Evolutionary conservation across 2,888 invertebrate species (phyloP), one percentile per base, ranked within the genome.

Genomic region (Hypomecis punctinalis): DNA sequence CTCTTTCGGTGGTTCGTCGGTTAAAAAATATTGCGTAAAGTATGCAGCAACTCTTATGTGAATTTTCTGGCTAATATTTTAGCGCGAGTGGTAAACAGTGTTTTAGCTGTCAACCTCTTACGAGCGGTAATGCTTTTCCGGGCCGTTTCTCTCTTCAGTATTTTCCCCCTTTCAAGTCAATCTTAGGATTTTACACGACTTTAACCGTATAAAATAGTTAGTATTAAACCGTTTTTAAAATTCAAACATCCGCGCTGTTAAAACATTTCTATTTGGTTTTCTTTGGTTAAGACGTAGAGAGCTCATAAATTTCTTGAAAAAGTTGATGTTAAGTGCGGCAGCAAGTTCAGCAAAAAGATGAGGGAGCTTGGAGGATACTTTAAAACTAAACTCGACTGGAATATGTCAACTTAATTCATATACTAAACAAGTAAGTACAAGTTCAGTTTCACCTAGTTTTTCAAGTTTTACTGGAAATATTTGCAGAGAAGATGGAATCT

Each of bases 51-150:
- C 39, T 69, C 69, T 66, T 58, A 11, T 45, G 52, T 43, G 65
- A 57, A 56, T 61, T 57, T 66, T 66, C 53, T 65, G 62, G 70
- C 67, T 75, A 75, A 76, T 76, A 76, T 75, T 76, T 68, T 56
- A 69, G 62, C 65, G 10, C 53, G 48, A 69, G 63, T 51, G 58
- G 67, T 66, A 73, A 69, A 73, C 67, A 67, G 59, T 55, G 53
- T 62, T 62, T 57, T 61, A 67, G 63, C 68, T 68, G 64, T 66
- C 70, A 61, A 61, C 61, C 42, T 48, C 61, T 61, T 57, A 61
- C 48, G 36, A 57, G 57, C 61, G 57, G 66, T 68, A 68, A 72
- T 70, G 68, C 67, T 68, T 71, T 70, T 70, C 70, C 72, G 66
- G 62, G 47, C 60, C 43, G 51, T 64, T 68, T 62, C 45, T 69